Conservation (phyloP, 1,140 invertebrate genomes). For the Ceratoteleas bidentatus region DNA sequence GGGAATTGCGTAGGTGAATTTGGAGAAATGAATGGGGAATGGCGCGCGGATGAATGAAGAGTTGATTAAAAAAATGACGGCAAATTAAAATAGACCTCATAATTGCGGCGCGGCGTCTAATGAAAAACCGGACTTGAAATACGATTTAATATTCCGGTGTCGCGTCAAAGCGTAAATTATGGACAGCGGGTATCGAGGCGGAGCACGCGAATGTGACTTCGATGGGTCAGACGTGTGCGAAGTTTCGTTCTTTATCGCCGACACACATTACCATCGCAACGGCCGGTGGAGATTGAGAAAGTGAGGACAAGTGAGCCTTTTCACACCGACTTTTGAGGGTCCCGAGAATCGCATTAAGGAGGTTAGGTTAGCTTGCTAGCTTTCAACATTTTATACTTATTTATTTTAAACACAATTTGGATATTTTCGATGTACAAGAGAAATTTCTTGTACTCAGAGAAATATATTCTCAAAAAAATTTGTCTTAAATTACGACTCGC, state of each 20-base stretch:
- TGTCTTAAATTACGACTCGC: no score
- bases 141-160: conserved; percentile 16
- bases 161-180: conserved; percentile 34
- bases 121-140: conserved; percentile 17
- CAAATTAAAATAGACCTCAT: not conserved
- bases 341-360: no score
- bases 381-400: no score
- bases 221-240: not conserved
- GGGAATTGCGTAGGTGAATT: no score
- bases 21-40: no score
- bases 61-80: not conserved
- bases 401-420: no score
- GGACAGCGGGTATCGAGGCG: conserved; percentile 10
- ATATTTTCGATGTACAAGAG: no score
- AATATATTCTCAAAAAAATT: no score
- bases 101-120: conserved; percentile 2
- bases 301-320: no score
- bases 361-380: no score
- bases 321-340: no score
- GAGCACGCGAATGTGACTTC: not conserved
- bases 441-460: no score
- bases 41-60: not conserved
- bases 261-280: not conserved
- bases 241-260: not conserved
- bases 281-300: not conserved